Base-by-base conservation (phyloP, 2,797 vertebrate genomes). In the Sus cebifrons region DNA sequence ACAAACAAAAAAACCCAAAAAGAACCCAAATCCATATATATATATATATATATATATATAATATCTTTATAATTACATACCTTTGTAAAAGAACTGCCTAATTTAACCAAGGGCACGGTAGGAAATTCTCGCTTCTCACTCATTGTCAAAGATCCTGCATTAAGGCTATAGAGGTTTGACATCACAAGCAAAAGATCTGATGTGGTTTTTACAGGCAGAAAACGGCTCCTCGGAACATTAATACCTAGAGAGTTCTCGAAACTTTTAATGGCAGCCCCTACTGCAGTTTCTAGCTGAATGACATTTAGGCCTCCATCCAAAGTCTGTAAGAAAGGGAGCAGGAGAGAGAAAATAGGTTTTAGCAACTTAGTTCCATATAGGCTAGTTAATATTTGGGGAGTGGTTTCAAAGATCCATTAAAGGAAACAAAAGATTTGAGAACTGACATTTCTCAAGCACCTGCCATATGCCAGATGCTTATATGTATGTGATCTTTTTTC, bases 11-110 rank as follows among this genome's bases (percentile, higher is more conserved):
- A 49, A 49, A 9, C 6, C 9, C 9, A 49, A 49, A 49, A 49
- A 36, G 36, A 49, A 49, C 9, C 6, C 44, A 49, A 49, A 49
- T 49, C 44, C 44, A 49, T 49, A 49, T 49, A 49, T 49, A 49
- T 36, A 36, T 36, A 36, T 36, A n/a, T n/a, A 32, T 32, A 82
- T 8, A 16, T 70, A n/a, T 40, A 36, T 49, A 56, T 49, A 60
- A 10, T 23, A 73, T 56, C 32, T 87, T 74, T 81, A 77, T 71
- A 73, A 81, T 89, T 93, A 95, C 91, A 75, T 94, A 99, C 99
- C 99, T 99, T 99, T 90, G 99, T 99, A 98, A 99, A 99, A 96
- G 99, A 99, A 98, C 99, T 99, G 96, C 99, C 99, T 98, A 99
- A 99, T 86, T 99, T 99, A 97, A 99, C 99, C 71, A 99, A 99